A percentile compares a stretch with the other conserved stretches of the same genome.
These are phyloP conservation scores for Euwallacea similis DNA, from an alignment of 1,140 invertebrate genomes.

Conservation along the genomic window DNA sequence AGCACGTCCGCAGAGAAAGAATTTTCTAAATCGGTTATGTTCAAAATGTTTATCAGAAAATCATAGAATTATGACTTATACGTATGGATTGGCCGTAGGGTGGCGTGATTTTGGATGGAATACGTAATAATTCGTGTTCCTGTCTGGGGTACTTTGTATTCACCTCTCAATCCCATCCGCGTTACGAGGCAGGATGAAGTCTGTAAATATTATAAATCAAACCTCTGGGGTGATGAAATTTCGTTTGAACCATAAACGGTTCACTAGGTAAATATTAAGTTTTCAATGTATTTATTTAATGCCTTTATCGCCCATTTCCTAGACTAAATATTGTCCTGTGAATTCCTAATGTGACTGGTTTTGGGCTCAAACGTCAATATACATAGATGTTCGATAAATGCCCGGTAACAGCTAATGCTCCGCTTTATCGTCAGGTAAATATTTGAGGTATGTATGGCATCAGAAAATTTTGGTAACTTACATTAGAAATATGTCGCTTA, in stretches of 20 bases:
- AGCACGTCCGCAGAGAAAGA: constrained; percentile 11
- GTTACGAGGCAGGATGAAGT: constrained; percentile 31
- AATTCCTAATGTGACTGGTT: constrained; percentile 12
- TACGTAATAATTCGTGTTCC: constrained; percentile 36
- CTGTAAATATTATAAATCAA: constrained; percentile 37
- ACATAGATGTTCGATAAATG: not conserved
- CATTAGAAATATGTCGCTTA: no score
- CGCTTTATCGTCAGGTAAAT: no score
- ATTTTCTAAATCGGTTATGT: constrained; percentile 18
- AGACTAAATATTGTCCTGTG: constrained; percentile 26
- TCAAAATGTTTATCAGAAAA: constrained; percentile 35
- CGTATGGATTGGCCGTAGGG: constrained; percentile 18
- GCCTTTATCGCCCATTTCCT: constrained; percentile 33
- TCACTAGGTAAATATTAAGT: constrained; percentile 32
- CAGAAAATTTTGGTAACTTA: no score
- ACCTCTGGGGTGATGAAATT: constrained; percentile 35
- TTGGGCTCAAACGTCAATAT: no score
- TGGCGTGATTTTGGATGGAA: constrained; percentile 30
- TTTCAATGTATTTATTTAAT: constrained; percentile 34
- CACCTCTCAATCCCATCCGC: constrained; percentile 25
- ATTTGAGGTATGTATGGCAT: no score
- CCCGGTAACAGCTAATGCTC: no score
- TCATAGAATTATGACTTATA: constrained; percentile 34
- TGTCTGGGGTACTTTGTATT: constrained; percentile 33
- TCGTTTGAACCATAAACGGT: constrained; percentile 33